phyloP scores from a whole-genome alignment of 2,888 invertebrate species.

The Elgonia sp. region DNA sequence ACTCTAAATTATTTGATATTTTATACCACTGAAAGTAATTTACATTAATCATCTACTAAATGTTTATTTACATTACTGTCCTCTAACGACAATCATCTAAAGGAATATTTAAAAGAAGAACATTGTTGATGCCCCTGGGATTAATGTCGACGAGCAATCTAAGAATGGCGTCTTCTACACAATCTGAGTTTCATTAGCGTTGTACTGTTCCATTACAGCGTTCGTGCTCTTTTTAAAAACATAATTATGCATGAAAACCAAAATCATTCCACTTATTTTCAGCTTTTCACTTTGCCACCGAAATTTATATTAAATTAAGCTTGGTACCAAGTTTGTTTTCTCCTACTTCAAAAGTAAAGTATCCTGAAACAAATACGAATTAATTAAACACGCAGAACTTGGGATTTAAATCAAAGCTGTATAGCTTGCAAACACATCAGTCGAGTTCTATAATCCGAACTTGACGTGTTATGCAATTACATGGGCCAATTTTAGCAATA shows the following conservation, averaged over 20 bases:
- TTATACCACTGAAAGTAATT: too few relatives aligned
- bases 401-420: too few relatives aligned
- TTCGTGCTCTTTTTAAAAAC: conserved; percentile 34
- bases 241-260: conserved; percentile 48
- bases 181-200: conserved; percentile 63
- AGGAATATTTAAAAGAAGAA: conserved; percentile 36
- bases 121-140: conserved; percentile 30
- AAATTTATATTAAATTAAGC: conserved; percentile 26
- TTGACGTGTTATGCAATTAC: background rate
- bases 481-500: conserved; percentile 1
- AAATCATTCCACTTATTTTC: conserved; percentile 20
- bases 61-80: too few relatives aligned
- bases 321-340: conserved; percentile 1
- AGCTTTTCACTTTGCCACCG: conserved; percentile 9
- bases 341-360: conserved; percentile 20
- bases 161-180: conserved; percentile 47
- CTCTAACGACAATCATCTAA: conserved; percentile 14
- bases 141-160: conserved; percentile 55
- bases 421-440: too few relatives aligned
- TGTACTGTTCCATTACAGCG: conserved; percentile 27
- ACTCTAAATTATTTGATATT: too few relatives aligned
- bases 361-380: background rate
- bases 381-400: conserved; percentile 3
- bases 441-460: too few relatives aligned
- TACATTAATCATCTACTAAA: too few relatives aligned